phyloP scores from a whole-genome alignment of 2,113 vertebrate species.

The Mirounga angustirostris region DNA sequence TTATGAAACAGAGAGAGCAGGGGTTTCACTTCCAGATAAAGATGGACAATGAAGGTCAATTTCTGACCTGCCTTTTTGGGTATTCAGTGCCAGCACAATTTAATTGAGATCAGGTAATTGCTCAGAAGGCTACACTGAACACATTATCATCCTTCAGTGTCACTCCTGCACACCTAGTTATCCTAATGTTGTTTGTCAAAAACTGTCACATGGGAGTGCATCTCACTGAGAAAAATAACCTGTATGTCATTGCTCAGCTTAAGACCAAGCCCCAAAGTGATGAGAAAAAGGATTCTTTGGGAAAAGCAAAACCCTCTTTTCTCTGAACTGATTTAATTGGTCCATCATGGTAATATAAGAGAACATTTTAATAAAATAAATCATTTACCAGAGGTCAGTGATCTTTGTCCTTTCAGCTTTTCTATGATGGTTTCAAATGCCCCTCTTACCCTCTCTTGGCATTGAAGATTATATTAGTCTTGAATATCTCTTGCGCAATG shows the following conservation, averaged over 20 bases:
- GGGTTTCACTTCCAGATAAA: constrained; percentile 74
- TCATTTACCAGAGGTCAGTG: neutral
- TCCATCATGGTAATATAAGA: constrained; percentile 53
- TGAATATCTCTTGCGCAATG: constrained; percentile 7
- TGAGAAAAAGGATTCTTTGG: constrained; percentile 67
- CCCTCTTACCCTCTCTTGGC: constrained; percentile 47
- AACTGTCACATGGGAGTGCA: constrained; percentile 82
- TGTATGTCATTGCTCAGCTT: constrained; percentile 76
- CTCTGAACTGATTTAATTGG: constrained; percentile 66
- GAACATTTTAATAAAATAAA: constrained; percentile 52
- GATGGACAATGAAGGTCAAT: constrained; percentile 81
- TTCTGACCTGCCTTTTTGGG: constrained; percentile 83
- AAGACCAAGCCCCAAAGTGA: constrained; percentile 80
- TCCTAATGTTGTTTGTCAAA: constrained; percentile 87
- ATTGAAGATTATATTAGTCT: constrained; percentile 40
- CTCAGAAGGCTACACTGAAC: constrained; percentile 83
- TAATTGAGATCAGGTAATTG: constrained; percentile 88
- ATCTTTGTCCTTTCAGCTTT: constrained; percentile 73
- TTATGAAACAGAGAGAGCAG: constrained; percentile 73
- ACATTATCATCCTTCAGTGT: constrained; percentile 80
- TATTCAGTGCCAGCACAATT: constrained; percentile 79
- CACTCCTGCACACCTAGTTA: constrained; percentile 85
- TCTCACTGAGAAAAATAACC: constrained; percentile 86
- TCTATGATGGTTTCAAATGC: constrained; percentile 55
- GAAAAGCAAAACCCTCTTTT: constrained; percentile 53